Percentiles rank a stretch among this genome's conserved stretches.
Conservation (phyloP, 2,113 vertebrate species). For the Ailurus styani region DNA sequence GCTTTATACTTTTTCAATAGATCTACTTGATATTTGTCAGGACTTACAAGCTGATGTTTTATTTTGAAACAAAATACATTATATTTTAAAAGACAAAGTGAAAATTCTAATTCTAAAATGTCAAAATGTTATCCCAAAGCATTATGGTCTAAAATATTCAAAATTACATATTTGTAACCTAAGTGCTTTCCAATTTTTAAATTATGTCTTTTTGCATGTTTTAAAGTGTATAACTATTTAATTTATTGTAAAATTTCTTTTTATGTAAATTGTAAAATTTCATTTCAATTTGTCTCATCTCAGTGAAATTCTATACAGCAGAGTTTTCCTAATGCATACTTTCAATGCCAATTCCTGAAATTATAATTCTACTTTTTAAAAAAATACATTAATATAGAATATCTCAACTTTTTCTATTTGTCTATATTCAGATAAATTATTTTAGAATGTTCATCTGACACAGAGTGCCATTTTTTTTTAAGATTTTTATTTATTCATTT, state of each 20-base stretch:
- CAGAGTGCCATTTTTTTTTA: background rate
- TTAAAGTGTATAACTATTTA: background rate
- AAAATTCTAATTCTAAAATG: background rate
- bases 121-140: background rate
- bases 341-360: background rate
- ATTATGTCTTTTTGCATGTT: background rate
- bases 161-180: background rate
- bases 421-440: background rate
- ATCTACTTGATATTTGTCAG: background rate
- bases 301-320: background rate
- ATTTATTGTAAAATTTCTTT: conserved; percentile 4
- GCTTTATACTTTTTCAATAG: background rate
- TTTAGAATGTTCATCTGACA: conserved; percentile 1
- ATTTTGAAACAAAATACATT: background rate
- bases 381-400: background rate
- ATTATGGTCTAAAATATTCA: background rate
- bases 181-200: background rate
- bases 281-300: background rate
- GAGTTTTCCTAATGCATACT: background rate
- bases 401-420: background rate
- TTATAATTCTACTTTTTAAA: background rate
- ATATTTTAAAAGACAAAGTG: background rate
- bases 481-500: too few species aligned
- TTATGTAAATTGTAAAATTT: background rate
- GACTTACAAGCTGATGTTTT: background rate